Conservation (phyloP, 2,797 vertebrate genomes). For the Anolis apletophallus region DNA sequence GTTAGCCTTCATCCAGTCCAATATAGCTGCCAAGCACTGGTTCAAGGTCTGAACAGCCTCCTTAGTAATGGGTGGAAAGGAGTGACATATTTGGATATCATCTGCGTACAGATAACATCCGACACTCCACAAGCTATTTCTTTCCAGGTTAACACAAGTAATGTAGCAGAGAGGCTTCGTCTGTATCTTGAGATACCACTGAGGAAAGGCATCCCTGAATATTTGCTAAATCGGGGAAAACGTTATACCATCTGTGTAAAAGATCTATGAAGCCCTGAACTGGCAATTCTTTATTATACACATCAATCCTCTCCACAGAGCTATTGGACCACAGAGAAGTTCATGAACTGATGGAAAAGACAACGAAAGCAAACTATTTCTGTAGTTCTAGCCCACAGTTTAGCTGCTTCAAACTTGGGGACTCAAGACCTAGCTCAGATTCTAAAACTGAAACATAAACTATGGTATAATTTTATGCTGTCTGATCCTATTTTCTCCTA, state of each 20-base stretch:
- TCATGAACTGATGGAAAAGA: background rate
- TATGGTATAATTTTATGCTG: background rate
- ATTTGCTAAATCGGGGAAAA: background rate
- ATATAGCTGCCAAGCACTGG: too few species aligned
- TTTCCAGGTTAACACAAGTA: too few species aligned
- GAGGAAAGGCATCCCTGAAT: background rate
- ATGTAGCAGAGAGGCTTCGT: too few species aligned
- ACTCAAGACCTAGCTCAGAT: background rate
- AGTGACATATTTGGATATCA: too few species aligned
- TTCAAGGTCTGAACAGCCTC: too few species aligned
- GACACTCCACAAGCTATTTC: too few species aligned
- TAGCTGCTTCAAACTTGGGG: background rate
- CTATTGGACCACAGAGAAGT: background rate
- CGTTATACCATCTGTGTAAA: background rate
- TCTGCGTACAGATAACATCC: too few species aligned
- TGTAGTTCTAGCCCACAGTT: background rate
- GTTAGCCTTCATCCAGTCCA: too few species aligned
- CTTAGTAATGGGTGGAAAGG: too few species aligned
- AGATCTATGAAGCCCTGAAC: background rate
- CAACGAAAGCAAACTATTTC: background rate
- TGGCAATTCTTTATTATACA: background rate
- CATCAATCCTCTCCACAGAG: background rate
- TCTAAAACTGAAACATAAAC: background rate
- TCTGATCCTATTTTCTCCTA: background rate
- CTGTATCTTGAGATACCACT: background rate